Evolutionary conservation across 2,113 vertebrate species (phyloP).

Genomic region (Hiodon tergisus): DNA sequence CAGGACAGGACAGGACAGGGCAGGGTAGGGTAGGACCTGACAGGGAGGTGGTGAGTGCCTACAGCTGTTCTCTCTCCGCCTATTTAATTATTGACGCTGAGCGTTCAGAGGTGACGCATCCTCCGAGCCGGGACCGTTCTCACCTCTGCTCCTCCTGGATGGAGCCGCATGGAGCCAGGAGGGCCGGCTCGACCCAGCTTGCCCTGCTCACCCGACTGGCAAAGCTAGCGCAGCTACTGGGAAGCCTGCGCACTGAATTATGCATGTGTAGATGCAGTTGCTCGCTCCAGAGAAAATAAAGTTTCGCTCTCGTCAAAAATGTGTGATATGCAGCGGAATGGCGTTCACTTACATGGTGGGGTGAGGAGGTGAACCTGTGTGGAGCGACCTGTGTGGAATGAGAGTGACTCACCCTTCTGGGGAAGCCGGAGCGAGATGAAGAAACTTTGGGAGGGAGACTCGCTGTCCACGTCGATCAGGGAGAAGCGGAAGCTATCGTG

Average conservation of each 20-base stretch:
- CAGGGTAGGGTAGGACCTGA: too few relatives aligned
- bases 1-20: too few relatives aligned
- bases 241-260: constrained; percentile 45
- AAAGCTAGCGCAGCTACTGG: constrained; percentile 34
- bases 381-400: neutral
- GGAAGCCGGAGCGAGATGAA: constrained; percentile 44
- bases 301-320: neutral
- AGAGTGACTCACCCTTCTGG: constrained; percentile 52
- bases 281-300: neutral
- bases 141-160: constrained; percentile 55
- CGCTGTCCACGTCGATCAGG: constrained; percentile 55
- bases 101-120: constrained; percentile 36
- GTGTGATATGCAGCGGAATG: neutral
- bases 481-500: constrained; percentile 60
- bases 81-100: constrained; percentile 56
- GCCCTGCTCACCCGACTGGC: constrained; percentile 52
- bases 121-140: constrained; percentile 31
- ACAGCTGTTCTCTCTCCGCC: constrained; percentile 47
- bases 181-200: constrained; percentile 21
- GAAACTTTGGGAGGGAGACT: constrained; percentile 50
- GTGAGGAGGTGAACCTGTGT: neutral
- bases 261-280: constrained; percentile 32
- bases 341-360: neutral
- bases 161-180: constrained; percentile 45
- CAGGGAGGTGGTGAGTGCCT: neutral